Evolutionary conservation across 2,888 invertebrate genomes (phyloP).

Genomic region (Melolontha melolontha): DNA sequence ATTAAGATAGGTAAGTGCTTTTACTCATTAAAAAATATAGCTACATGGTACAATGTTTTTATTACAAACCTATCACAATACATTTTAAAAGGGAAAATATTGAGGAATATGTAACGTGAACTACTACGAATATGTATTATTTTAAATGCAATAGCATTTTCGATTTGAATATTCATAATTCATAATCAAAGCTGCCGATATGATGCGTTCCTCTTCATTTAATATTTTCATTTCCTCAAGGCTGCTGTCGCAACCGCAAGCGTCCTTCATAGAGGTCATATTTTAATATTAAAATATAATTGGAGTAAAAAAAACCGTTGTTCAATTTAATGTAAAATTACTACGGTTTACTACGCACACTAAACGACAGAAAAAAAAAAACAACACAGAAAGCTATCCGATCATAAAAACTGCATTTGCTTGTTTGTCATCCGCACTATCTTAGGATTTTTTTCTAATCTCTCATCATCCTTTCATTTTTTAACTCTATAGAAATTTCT

Average conservation of each 20-base stretch:
- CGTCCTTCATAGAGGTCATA: conserved; percentile 28
- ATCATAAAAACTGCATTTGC: conserved; percentile 5
- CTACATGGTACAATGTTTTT: too few species aligned
- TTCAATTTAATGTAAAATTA: conserved; percentile 27
- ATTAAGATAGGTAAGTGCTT: too few species aligned
- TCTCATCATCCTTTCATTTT: conserved; percentile 4
- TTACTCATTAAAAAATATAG: too few species aligned
- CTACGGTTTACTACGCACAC: conserved; percentile 11
- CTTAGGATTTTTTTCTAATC: conserved; percentile 7
- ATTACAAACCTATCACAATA: too few species aligned
- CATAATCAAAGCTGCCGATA: conserved; percentile 16
- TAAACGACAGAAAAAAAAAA: conserved; percentile 6
- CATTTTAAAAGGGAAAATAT: too few species aligned
- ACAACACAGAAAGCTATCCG: conserved; percentile 1
- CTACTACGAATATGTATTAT: neutral
- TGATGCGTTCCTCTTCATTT: conserved; percentile 9
- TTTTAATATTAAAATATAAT: conserved; percentile 11
- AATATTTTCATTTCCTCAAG: conserved; percentile 13
- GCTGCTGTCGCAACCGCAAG: neutral
- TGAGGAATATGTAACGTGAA: too few species aligned
- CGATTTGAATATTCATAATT: conserved; percentile 2
- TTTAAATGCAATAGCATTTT: neutral
- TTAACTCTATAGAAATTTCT: conserved; percentile 6
- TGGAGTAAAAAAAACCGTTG: conserved; percentile 13
- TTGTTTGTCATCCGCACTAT: conserved; percentile 12